Conservation (phyloP, 23 tunicate species). For the Clavelina lepadiformis region DNA sequence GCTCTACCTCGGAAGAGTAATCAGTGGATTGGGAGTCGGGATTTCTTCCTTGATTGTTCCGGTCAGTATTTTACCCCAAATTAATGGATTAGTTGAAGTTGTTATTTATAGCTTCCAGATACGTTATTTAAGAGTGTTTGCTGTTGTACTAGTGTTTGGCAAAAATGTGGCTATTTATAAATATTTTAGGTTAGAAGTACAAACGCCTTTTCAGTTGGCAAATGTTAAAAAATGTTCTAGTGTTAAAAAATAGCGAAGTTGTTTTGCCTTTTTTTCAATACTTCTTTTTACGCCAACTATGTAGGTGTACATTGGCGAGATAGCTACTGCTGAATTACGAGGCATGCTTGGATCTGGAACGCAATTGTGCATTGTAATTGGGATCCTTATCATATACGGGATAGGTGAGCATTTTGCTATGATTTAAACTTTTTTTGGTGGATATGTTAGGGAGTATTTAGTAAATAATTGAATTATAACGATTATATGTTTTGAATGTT, state of each 20-base stretch:
- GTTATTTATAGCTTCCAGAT: too few relatives aligned
- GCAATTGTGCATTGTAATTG: constrained; percentile 58
- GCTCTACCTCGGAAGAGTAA: constrained; percentile 41
- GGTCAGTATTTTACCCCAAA: constrained; percentile 21
- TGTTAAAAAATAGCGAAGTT: too few relatives aligned
- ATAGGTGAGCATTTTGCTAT: constrained; percentile 42
- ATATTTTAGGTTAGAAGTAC: background rate
- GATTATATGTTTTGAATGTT: background rate
- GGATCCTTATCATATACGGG: constrained; percentile 50
- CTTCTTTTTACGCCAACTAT: background rate
- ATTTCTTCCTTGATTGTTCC: constrained; percentile 63
- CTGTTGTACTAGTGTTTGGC: too few relatives aligned
- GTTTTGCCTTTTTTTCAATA: background rate
- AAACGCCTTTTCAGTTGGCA: background rate
- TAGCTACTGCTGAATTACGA: constrained; percentile 48
- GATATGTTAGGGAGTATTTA: background rate
- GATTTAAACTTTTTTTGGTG: too few relatives aligned
- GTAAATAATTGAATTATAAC: background rate
- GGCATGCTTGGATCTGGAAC: constrained; percentile 69
- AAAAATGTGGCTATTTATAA: too few relatives aligned
- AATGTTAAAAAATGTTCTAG: too few relatives aligned
- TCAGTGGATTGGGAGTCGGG: constrained; percentile 60
- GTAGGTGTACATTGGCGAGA: constrained; percentile 69
- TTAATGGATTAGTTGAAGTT: background rate
- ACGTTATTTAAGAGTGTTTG: too few relatives aligned